Evolutionary conservation across 2,888 invertebrate species (phyloP), one percentile per base, ranked within the genome.

Genomic region (Stictocephala bisonia): DNA sequence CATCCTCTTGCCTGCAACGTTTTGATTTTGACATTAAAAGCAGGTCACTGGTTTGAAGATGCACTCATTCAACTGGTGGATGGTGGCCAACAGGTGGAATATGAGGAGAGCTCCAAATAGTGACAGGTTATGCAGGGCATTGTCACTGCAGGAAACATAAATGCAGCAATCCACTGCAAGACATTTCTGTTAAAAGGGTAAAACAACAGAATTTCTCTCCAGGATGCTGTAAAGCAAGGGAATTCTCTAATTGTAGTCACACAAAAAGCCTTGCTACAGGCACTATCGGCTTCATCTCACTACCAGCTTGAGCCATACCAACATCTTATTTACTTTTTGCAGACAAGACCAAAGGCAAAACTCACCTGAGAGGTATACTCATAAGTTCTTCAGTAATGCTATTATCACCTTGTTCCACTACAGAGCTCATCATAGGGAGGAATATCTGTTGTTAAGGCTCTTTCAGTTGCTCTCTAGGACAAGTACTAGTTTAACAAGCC

Each of bases 331-430:
- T 93, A 93, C 81, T 87, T 90, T 72, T 85, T 93, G 48, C 93
- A 93, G 85, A 93, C 93, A 0, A 89, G 91, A 81, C 92, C 93
- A 0, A 85, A 84, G 0, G 41, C 3, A 64, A 44, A 41, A 6
- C 11, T 20, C 15, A 56, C 91, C 92, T 1, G 90, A 90, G 81
- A 90, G 89, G 79, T 89, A 89, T 81, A 89, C 90, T 0, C 90
- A 90, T 79, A 90, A 90, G 79, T 92, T 92, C 82, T 84, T 93
- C 78, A 90, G 92, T 83, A 90, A 90, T 80, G 91, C 92, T 3
- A 90, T 93, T 60, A 85, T 92, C 72, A 90, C 92, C 56, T 84
- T 93, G 48, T 93, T 90, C 81, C 93, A 92, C 82, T 93, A 91
- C 80, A 92, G 92, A 0, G 89, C 92, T 3, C 92, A 91, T 80